Conservation (phyloP, 2,888 invertebrate genomes). For the Agriotes lineatus region DNA sequence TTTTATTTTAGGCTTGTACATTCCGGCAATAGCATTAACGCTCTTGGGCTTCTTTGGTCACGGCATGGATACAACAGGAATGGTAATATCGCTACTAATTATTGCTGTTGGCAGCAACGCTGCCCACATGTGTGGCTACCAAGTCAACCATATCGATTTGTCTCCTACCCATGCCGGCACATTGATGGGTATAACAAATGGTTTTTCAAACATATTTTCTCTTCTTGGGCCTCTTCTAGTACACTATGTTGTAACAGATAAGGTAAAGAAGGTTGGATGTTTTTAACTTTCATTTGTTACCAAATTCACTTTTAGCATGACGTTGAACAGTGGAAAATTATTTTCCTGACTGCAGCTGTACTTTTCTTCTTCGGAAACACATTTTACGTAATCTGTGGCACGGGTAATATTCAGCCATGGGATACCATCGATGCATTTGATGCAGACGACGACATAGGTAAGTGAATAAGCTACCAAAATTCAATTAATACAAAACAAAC, state of each 20-base stretch:
- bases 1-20: slow-evolving; percentile 71
- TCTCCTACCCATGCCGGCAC: slow-evolving; percentile 85
- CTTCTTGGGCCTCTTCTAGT: slow-evolving; percentile 81
- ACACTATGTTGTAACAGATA: slow-evolving; percentile 74
- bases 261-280: slow-evolving; percentile 73
- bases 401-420: slow-evolving; percentile 78
- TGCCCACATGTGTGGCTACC: slow-evolving; percentile 78
- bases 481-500: neutral
- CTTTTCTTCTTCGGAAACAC: slow-evolving; percentile 79
- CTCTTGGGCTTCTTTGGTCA: slow-evolving; percentile 71
- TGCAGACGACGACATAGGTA: slow-evolving; percentile 17
- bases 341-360: slow-evolving; percentile 80
- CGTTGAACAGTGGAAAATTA: slow-evolving; percentile 77
- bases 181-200: slow-evolving; percentile 85
- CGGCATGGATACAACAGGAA: slow-evolving; percentile 68
- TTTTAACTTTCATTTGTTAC: too few species aligned
- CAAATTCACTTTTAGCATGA: slow-evolving; percentile 71
- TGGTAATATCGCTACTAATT: slow-evolving; percentile 76
- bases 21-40: slow-evolving; percentile 78
- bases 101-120: slow-evolving; percentile 79
- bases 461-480: neutral
- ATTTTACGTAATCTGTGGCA: slow-evolving; percentile 78
- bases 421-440: slow-evolving; percentile 65
- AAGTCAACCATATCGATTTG: slow-evolving; percentile 83
- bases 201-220: slow-evolving; percentile 78